These are phyloP conservation scores for Ephialtes manifestator DNA, from an alignment of 2,888 invertebrate species.

Conservation along the genomic window DNA sequence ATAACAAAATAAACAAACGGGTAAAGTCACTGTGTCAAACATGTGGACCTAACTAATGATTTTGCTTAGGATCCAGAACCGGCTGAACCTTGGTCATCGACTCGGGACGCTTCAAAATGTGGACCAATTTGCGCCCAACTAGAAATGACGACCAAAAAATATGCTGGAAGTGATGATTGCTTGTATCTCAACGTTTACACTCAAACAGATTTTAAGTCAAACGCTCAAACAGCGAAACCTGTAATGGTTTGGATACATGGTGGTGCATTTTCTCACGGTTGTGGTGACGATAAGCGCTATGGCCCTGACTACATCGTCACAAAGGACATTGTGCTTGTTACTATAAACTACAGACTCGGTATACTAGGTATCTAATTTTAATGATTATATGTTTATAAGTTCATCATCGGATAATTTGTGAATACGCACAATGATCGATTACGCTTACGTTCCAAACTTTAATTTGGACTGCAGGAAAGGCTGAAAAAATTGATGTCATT, in stretches of 20 bases:
- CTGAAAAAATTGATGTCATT: too few species aligned
- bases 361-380: conserved; percentile 74
- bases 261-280: conserved; percentile 76
- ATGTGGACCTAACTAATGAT: not conserved
- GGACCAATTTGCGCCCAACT: conserved; percentile 73
- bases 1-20: too few species aligned
- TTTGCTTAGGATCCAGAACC: conserved; percentile 78
- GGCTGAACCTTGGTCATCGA: conserved; percentile 75
- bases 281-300: conserved; percentile 73
- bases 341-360: conserved; percentile 81
- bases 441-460: too few species aligned
- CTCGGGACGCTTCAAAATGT: conserved; percentile 74
- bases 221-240: conserved; percentile 54
- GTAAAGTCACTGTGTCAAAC: not conserved
- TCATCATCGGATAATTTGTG: too few species aligned
- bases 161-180: conserved; percentile 79
- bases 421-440: too few species aligned
- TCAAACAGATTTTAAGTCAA: not conserved
- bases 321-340: conserved; percentile 79
- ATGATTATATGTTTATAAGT: not conserved
- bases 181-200: conserved; percentile 81
- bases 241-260: conserved; percentile 83
- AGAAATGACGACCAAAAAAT: conserved; percentile 25
- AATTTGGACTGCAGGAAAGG: too few species aligned
- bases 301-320: conserved; percentile 80